Evolutionary conservation across 2,888 invertebrate species (phyloP).

Genomic region (Oxystoma pomonae): DNA sequence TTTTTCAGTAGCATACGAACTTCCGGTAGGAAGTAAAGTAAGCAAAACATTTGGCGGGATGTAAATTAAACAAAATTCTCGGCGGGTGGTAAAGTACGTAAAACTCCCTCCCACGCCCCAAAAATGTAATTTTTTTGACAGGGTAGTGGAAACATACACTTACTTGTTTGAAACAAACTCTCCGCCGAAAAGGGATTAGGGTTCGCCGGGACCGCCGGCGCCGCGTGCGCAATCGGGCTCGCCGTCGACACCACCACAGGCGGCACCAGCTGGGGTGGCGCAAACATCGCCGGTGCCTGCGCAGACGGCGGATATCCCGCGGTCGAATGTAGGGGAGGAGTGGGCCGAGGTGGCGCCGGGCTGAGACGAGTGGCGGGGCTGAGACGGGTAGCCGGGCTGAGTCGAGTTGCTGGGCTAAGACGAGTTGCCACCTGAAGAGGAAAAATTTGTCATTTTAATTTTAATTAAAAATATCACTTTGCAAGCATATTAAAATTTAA

Average conservation of each 20-base stretch:
- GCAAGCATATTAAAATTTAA: no score
- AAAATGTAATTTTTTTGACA: no score
- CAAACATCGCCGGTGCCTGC: conserved; percentile 36
- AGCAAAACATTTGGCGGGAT: no score
- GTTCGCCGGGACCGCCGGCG: conserved; percentile 52
- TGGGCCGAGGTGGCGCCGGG: conserved; percentile 50
- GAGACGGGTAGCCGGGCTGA: conserved; percentile 49
- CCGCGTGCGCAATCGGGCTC: conserved; percentile 58
- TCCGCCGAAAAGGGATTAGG: conserved; percentile 86
- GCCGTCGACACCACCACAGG: conserved; percentile 57
- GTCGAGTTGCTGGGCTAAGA: conserved; percentile 48
- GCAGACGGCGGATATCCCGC: conserved; percentile 43
- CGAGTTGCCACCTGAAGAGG: no score
- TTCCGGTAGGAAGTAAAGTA: no score
- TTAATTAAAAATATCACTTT: no score
- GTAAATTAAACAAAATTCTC: no score
- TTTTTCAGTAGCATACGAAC: no score
- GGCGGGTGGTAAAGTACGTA: no score
- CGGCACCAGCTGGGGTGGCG: conserved; percentile 31
- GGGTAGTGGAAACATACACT: no score
- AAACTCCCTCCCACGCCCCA: no score
- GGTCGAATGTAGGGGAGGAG: conserved; percentile 50
- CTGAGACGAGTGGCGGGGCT: conserved; percentile 50
- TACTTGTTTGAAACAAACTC: conserved; percentile 80
- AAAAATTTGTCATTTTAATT: no score